Evolutionary conservation across 2,113 vertebrate species (phyloP).

Genomic region (Festucalex cinctus): DNA sequence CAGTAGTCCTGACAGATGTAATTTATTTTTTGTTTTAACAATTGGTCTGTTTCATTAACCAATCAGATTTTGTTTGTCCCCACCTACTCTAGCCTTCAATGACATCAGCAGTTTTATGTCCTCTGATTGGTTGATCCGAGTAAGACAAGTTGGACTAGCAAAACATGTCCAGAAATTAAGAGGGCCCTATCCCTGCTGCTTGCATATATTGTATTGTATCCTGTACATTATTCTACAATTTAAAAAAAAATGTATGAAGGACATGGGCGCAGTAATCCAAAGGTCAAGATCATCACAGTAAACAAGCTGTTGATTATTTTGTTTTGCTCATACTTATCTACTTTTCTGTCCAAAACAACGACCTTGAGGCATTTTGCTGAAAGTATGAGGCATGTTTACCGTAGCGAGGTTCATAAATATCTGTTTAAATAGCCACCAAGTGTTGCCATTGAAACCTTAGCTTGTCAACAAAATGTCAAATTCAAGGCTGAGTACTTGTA

Average conservation of each 20-base stretch:
- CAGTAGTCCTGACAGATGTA: too few species aligned
- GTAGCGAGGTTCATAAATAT: not conserved
- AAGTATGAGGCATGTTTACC: not conserved
- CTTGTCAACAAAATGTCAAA: not conserved
- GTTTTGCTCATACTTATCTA: not conserved
- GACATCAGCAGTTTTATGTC: too few species aligned
- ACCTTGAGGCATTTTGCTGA: not conserved
- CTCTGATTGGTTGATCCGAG: too few species aligned
- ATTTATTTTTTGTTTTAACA: too few species aligned
- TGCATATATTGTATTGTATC: too few species aligned
- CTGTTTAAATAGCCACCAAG: not conserved
- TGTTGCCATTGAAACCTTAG: not conserved
- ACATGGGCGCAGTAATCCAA: not conserved
- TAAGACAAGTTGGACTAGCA: too few species aligned
- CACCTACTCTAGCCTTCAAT: too few species aligned
- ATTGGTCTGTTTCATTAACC: too few species aligned
- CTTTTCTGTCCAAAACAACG: not conserved
- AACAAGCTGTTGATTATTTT: not conserved
- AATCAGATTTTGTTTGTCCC: too few species aligned
- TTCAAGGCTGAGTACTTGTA: not conserved
- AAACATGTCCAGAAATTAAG: too few species aligned
- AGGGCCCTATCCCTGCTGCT: too few species aligned
- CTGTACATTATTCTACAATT: not conserved
- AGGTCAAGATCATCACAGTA: not conserved
- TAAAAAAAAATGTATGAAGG: too few species aligned